These are phyloP conservation scores for Dicaeum eximium DNA, from an alignment of 2,113 vertebrate species.

Conservation along the genomic window DNA sequence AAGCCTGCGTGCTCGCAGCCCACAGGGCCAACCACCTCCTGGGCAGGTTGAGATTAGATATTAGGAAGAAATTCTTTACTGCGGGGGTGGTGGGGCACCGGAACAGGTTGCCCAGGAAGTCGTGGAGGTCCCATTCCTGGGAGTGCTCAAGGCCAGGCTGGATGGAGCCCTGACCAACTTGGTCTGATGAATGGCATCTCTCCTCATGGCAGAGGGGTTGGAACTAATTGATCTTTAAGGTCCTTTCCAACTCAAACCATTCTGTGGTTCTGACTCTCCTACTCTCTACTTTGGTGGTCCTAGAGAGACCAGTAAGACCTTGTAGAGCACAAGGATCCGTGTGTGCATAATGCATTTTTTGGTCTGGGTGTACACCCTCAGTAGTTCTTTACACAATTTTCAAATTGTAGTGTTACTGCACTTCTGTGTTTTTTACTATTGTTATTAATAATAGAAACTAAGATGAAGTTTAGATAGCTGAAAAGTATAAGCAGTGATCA, in stretches of 20 bases:
- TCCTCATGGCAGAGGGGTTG: background rate
- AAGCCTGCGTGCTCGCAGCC: fast-evolving
- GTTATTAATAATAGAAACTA: background rate
- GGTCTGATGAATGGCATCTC: no score
- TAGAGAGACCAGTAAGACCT: background rate
- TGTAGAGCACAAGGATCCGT: background rate
- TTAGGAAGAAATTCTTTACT: background rate
- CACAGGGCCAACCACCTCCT: background rate
- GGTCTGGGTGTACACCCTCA: background rate
- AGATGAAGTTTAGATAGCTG: background rate
- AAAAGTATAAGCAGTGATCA: background rate
- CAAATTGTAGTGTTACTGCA: background rate
- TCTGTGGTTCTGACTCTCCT: background rate
- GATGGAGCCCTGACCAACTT: background rate
- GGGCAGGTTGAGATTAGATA: background rate
- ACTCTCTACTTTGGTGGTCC: background rate
- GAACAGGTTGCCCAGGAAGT: background rate
- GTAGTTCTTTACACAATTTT: background rate
- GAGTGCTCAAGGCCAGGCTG: background rate
- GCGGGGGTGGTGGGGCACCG: background rate
- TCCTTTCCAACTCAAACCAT: background rate
- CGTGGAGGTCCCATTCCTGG: background rate
- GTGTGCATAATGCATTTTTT: background rate
- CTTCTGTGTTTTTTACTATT: background rate
- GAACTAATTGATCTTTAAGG: background rate